phyloP scores from a whole-genome alignment of 2,113 vertebrate species.

The Pyxicephalus adspersus region DNA sequence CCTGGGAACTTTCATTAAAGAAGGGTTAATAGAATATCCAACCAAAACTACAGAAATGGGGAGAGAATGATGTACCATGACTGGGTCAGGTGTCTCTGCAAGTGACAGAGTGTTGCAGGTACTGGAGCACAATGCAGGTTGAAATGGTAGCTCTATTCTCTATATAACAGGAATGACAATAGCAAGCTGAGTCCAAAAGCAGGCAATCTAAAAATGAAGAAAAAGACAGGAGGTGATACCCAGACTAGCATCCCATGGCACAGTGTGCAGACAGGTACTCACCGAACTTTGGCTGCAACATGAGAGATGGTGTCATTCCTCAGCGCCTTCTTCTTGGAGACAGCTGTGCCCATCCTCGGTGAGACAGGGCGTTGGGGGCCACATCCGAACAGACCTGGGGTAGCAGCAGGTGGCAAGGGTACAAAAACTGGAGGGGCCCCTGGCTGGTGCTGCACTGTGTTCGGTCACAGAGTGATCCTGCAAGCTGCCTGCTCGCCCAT shows the following conservation, averaged over 20 bases:
- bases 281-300: conserved; percentile 94
- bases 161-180: neutral
- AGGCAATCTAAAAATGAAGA: neutral
- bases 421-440: neutral
- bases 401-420: neutral
- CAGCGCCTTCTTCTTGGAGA: conserved; percentile 90
- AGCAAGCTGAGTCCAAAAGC: neutral
- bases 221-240: neutral
- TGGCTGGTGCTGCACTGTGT: neutral
- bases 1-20: no score
- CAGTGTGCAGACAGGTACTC: conserved; percentile 63
- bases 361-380: conserved; percentile 40
- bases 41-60: no score
- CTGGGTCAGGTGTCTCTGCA: conserved; percentile 11
- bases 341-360: conserved; percentile 90
- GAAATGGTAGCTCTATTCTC: neutral
- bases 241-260: neutral
- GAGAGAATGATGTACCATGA: neutral
- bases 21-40: no score
- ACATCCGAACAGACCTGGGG: conserved; percentile 55
- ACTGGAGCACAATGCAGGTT: neutral
- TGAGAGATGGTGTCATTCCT: conserved; percentile 91
- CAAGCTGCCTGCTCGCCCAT: conserved; percentile 54
- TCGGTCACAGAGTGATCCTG: neutral
- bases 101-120: neutral